A percentile compares a stretch with the other conserved stretches of the same genome.
Evolutionary conservation across 2,113 vertebrate genomes (phyloP).

Genomic region (Megaceryle maxima): DNA sequence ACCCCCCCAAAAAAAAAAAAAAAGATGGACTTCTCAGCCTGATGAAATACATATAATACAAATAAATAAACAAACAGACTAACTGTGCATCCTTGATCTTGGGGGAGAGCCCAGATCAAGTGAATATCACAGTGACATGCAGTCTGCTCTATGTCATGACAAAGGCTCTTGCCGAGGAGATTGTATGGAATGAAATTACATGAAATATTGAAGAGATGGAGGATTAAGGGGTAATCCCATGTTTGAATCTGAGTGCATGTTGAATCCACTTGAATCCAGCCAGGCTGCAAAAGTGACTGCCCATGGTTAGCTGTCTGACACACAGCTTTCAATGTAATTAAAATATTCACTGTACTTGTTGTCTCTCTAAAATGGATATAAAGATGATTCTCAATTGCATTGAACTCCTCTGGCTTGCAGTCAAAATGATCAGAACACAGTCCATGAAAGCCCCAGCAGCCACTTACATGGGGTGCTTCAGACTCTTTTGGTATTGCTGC

Average conservation of each 20-base stretch:
- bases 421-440: neutral
- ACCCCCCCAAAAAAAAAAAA: no score
- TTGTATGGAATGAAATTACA: neutral
- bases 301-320: neutral
- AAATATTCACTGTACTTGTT: neutral
- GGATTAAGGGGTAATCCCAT: neutral
- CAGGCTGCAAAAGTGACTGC: neutral
- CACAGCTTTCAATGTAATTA: neutral
- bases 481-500: neutral
- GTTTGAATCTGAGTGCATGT: neutral
- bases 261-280: neutral
- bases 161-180: neutral
- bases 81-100: neutral
- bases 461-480: accelerated
- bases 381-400: neutral
- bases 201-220: neutral
- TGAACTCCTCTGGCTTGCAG: neutral
- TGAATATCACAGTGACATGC: neutral
- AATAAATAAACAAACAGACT: neutral
- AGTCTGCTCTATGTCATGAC: neutral
- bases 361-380: neutral
- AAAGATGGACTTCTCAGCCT: neutral
- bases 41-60: neutral
- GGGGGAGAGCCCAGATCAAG: neutral
- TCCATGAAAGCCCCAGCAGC: neutral